Base-by-base conservation (phyloP, 2,888 invertebrate species). In the Agrotis clavis region DNA sequence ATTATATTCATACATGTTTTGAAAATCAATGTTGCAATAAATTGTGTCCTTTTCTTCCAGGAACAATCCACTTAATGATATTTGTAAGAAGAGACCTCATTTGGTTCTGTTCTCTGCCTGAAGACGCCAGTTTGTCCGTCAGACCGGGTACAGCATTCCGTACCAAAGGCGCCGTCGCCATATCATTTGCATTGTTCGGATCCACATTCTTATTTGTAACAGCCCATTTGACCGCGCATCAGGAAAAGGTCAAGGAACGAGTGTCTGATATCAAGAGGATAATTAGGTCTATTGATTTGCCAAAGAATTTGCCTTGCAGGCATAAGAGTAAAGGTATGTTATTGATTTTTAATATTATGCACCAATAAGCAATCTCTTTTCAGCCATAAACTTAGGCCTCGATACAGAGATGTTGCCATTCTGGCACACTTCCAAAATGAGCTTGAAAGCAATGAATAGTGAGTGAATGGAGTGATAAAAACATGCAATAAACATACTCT, bases 131-230 rank as follows among this genome's bases (percentile, higher is more conserved):
- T 86, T 97, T 99, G 76, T 98, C 99, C 1, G 99, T 99, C 1
- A 97, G 99, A 84, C 98, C 99, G 0, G 99, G 99, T 0, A 98
- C 98, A 11, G 98, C 99, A 0, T 98, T 98, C 91, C 97, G 98
- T 74, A 99, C 99, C 41, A 99, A 99, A 96, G 99, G 99, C 6
- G 99, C 99, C 0, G 98, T 99, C 0, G 99, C 98, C 0, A 98
- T 99, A 87, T 98, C 98, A 5, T 98, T 99, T 89, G 98, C 98
- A 83, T 95, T 99, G 5, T 99, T 99, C 90, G 99, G 99, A 18
- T 99, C 99, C 0, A 98, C 99, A 16, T 98, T 99, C 93, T 96
- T 99, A 7, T 99, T 99, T 90, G 98, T 99, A 6, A 99, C 99
- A 57, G 99, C 99, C 25, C 99, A 99, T 96, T 97, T 99, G 81